phyloP scores from a whole-genome alignment of 2,797 vertebrate genomes.

The Perodicticus potto region DNA sequence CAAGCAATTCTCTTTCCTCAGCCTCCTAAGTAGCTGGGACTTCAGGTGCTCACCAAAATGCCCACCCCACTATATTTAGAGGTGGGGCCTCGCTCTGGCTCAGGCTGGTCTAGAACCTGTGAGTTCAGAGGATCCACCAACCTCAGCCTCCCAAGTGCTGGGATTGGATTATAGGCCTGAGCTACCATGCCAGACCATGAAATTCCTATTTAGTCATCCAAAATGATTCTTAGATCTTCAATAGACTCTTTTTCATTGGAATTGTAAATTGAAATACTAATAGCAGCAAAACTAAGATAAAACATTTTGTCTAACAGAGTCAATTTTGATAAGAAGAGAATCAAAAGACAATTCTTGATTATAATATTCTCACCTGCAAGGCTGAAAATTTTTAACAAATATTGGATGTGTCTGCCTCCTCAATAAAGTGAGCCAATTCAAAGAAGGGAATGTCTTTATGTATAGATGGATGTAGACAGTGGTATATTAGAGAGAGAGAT shows the following conservation, averaged over 20 bases:
- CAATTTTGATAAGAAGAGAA: not conserved
- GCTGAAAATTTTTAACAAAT: not conserved
- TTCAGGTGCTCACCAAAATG: too few relatives aligned
- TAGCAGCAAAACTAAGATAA: not conserved
- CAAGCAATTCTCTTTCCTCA: too few relatives aligned
- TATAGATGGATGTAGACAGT: not conserved
- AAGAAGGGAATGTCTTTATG: not conserved
- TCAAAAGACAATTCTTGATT: not conserved
- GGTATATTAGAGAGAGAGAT: not conserved
- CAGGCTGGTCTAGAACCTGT: too few relatives aligned
- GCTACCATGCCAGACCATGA: not conserved
- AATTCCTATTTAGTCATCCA: not conserved
- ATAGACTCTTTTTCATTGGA: not conserved
- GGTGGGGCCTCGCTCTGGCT: too few relatives aligned
- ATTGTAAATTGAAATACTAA: not conserved
- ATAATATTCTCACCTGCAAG: not conserved
- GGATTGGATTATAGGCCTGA: too few relatives aligned
- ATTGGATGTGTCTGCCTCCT: not conserved
- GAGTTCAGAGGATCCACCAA: too few relatives aligned
- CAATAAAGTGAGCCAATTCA: not conserved
- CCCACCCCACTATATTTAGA: too few relatives aligned
- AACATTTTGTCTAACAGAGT: not conserved
- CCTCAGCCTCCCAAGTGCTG: too few relatives aligned
- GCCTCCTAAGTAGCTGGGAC: too few relatives aligned
- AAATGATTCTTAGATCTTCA: not conserved